These are phyloP conservation scores for Rosalia funebris DNA, from an alignment of 2,888 invertebrate genomes.

Conservation along the genomic window DNA sequence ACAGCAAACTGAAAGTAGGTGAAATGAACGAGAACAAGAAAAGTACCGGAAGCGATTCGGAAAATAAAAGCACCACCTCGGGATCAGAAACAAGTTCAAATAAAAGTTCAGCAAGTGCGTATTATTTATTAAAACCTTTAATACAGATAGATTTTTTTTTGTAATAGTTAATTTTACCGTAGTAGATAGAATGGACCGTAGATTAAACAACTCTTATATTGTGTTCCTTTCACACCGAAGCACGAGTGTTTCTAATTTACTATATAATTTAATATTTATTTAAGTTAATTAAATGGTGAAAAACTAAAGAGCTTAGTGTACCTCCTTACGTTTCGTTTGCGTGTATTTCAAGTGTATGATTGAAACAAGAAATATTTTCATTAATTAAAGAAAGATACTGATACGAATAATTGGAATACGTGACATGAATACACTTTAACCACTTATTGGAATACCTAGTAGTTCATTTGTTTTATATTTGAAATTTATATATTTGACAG, in stretches of 20 bases:
- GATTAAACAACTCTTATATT: not conserved
- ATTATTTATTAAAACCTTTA: no score
- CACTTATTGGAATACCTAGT: not conserved
- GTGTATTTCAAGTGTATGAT: no score
- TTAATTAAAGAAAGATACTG: no score
- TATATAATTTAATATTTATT: no score
- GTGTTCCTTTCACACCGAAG: no score
- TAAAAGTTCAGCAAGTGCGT: not conserved
- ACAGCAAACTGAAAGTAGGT: conserved; percentile 1
- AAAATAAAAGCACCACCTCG: not conserved
- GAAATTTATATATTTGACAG: conserved; percentile 5
- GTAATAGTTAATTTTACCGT: not conserved
- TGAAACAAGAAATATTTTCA: no score
- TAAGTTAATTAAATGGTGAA: no score
- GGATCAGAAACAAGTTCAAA: not conserved
- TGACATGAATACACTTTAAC: not conserved
- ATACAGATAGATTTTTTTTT: no score
- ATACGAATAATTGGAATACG: not conserved
- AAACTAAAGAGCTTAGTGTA: no score
- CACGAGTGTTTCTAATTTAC: no score
- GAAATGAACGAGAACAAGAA: not conserved
- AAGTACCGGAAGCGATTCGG: not conserved
- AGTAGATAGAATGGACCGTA: not conserved
- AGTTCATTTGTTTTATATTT: conserved; percentile 5
- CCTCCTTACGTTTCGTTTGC: no score